Conservation (phyloP, 2,888 invertebrate species). For the Pilophorus perplexus region DNA sequence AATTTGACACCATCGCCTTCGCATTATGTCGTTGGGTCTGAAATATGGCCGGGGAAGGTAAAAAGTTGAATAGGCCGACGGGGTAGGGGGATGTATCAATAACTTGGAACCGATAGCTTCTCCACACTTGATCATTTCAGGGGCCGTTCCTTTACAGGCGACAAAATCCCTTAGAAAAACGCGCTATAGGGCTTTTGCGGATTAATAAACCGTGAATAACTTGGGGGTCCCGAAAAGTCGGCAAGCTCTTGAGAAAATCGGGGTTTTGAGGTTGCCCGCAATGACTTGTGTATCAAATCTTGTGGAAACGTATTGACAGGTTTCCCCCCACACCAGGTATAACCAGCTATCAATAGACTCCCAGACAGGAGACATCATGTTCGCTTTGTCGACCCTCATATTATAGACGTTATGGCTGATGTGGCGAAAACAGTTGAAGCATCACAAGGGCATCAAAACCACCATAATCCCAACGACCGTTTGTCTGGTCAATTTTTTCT, state of each 20-base stretch:
- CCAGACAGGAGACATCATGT: neutral
- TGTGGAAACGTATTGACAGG: constrained; percentile 37
- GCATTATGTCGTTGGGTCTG: constrained; percentile 23
- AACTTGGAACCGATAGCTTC: constrained; percentile 28
- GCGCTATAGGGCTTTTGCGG: constrained; percentile 9
- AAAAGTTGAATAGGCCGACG: neutral
- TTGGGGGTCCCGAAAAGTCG: constrained; percentile 8
- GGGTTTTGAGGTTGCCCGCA: constrained; percentile 26
- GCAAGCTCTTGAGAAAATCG: neutral
- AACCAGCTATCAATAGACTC: constrained; percentile 13
- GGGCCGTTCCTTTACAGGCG: neutral
- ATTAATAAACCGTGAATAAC: constrained; percentile 38
- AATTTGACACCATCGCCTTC: constrained; percentile 6
- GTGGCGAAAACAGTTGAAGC: too few relatives aligned
- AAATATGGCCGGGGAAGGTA: constrained; percentile 13
- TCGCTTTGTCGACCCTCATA: constrained; percentile 10
- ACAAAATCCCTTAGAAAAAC: too few relatives aligned
- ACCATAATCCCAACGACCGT: too few relatives aligned
- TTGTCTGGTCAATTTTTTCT: too few relatives aligned
- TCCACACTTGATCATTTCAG: constrained; percentile 22
- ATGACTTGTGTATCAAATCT: constrained; percentile 38
- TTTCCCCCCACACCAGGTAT: constrained; percentile 21
- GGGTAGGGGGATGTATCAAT: constrained; percentile 15
- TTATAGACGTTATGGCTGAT: too few relatives aligned
- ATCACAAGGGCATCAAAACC: too few relatives aligned